Base-by-base conservation (phyloP, 2,797 vertebrate genomes). In the Synaphobranchus kaupii region DNA sequence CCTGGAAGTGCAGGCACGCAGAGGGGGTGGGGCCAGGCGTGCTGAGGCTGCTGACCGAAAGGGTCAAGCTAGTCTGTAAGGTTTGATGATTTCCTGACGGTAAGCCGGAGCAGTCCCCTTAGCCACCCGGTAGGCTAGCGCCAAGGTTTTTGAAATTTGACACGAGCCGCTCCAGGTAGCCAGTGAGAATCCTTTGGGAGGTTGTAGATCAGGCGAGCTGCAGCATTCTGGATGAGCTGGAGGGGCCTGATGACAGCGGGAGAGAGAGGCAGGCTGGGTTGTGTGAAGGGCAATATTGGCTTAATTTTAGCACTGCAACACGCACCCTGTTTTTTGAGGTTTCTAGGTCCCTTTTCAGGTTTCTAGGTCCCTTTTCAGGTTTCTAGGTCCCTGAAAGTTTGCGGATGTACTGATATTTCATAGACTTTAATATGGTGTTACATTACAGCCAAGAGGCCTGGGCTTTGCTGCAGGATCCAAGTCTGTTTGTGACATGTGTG, bases 331-430 rank as follows among this genome's bases (percentile, higher is more conserved):
- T 25, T 80, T 80, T 80, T 48, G 6, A 80, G 76, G 76, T 80
- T 80, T 80, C 44, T 39, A 39, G 39, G 39, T 39, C 39, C 39
- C 39, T 80, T 80, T 80, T 48, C 4, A 80, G 76, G 76, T 80
- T 80, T 80, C 44, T 39, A 39, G 39, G 39, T 39, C 39, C 39
- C 39, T 80, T 80, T 80, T 48, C 4, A 80, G 76, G 76, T 80
- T 80, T 80, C 44, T 48, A 48, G 76, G 76, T 80, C 76, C 44
- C 4, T 80, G 76, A 80, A 80, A 80, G 22, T 80, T 80, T 47
- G 76, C 44, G 76, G 76, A 80, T 48, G 15, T 44, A 5, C 44
- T 80, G n/a, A 25, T 22, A 80, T 48, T 80, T 48, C 8, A 48
- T 22, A 80, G 31, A n/a, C 22, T 48, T 76, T 25, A 20, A 5